Base-by-base conservation (phyloP, 2,113 vertebrate species). In the Cisticola juncidis region DNA sequence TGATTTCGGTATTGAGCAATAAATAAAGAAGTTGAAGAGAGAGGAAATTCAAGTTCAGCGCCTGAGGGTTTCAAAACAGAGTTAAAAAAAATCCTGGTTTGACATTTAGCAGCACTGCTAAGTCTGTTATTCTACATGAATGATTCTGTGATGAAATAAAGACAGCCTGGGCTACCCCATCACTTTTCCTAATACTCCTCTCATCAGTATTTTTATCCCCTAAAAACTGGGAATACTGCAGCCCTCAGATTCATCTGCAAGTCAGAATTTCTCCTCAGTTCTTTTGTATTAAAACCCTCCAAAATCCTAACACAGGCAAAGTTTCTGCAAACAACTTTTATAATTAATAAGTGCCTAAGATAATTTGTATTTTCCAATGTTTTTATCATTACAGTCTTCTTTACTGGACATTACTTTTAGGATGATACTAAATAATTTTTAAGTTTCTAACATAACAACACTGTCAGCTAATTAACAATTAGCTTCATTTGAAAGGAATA, bases 31-130 rank as follows among this genome's bases (percentile, higher is more conserved):
- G 90, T 68, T 92, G 62, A 65, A 68, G 65, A 90, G 50, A 51
- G 50, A 94, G 72, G 47, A 88, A 83, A 94, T 31, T 28, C 60
- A 81, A 92, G 86, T 83, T 78, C 76, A 83, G 2, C 7, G 85
- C 90, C 92, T 66, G 50, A 58, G 90, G 92, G 64, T 62, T 93
- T 86, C 73, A 40, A 82, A 93, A 81, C 22, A 71, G 87, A 91
- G 80, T 89, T 48, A 3, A 53, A 88, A 64, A 81, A 85, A 65
- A 88, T 48, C n/a, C 68, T 70, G 62, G 80, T 74, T 68, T 96
- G 92, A 94, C 90, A 93, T 94, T 96, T 93, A 90, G 54, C 94
- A 91, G 88, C 74, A 62, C 35, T 70, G 71, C 85, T 82, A 88
- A 80, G 79, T 91, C 89, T 87, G 40, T 91, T 90, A 85, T 85